Percentiles rank a stretch among this genome's conserved stretches.
Evolutionary conservation across 1,140 invertebrate genomes (phyloP).

Genomic region (Hypsibius dujardini): DNA sequence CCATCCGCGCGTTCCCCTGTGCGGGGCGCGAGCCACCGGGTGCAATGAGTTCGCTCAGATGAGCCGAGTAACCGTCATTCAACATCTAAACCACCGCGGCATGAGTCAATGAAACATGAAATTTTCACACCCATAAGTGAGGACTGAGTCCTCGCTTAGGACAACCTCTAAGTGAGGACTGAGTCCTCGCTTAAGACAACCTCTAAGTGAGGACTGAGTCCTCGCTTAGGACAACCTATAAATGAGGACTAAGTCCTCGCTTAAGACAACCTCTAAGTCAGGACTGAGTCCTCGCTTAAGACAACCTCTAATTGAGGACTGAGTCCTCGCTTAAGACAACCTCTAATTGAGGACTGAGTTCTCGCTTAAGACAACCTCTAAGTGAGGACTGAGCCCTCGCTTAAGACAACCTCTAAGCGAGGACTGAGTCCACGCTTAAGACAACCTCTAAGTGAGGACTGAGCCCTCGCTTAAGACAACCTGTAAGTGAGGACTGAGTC

Average conservation of each 20-base stretch:
- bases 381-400: too few species aligned
- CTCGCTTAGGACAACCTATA: conserved; percentile 25
- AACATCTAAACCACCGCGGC: too few species aligned
- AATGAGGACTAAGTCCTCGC: not conserved
- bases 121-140: not conserved
- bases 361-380: too few species aligned
- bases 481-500: conserved; percentile 26
- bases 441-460: too few species aligned
- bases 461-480: conserved; percentile 15
- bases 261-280: not conserved
- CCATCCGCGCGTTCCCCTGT: conserved; percentile 77
- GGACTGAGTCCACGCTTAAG: too few species aligned
- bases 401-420: too few species aligned
- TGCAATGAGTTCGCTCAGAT: conserved; percentile 57
- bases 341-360: too few species aligned
- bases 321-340: too few species aligned
- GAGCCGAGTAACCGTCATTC: conserved; percentile 54
- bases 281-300: too few species aligned
- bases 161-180: not conserved
- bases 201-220: not conserved
- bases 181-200: not conserved
- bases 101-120: too few species aligned
- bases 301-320: too few species aligned
- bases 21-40: conserved; percentile 70
- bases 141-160: conserved; percentile 16